Evolutionary conservation across 1,140 invertebrate species (phyloP).

Genomic region (Ceratitis capitata): DNA sequence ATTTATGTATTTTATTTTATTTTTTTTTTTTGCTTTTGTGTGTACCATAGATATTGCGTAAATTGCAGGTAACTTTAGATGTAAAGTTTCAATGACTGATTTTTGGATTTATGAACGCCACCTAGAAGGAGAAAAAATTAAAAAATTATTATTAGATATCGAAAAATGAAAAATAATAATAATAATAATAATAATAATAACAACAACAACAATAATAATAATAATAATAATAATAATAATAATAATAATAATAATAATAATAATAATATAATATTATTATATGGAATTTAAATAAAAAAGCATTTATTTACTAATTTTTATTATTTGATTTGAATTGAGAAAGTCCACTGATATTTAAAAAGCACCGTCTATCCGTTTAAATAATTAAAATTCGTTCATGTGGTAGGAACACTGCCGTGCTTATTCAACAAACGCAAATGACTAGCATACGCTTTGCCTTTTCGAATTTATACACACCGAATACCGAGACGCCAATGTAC

Average conservation of each 20-base stretch:
- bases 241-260: no score
- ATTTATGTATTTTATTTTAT: neutral
- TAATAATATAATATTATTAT: no score
- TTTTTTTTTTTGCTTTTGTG: neutral
- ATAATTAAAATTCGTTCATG: neutral
- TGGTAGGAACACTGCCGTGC: neutral
- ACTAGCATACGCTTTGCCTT: neutral
- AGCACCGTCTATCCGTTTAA: neutral
- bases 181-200: no score
- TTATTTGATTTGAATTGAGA: neutral
- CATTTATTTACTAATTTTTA: no score
- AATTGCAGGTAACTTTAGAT: neutral
- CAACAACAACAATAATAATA: no score
- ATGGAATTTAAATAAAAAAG: no score
- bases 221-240: no score
- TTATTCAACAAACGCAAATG: neutral
- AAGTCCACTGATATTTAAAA: no score
- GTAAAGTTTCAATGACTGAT: neutral
- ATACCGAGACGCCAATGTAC: neutral
- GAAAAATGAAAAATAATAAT: conserved; percentile 7
- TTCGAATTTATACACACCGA: neutral
- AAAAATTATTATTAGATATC: no score
- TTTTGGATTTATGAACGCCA: conserved; percentile 43
- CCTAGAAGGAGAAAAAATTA: conserved; percentile 19
- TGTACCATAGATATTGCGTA: neutral